These are phyloP conservation scores for Scolopax mira DNA, from an alignment of 2,113 vertebrate species.

Conservation along the genomic window DNA sequence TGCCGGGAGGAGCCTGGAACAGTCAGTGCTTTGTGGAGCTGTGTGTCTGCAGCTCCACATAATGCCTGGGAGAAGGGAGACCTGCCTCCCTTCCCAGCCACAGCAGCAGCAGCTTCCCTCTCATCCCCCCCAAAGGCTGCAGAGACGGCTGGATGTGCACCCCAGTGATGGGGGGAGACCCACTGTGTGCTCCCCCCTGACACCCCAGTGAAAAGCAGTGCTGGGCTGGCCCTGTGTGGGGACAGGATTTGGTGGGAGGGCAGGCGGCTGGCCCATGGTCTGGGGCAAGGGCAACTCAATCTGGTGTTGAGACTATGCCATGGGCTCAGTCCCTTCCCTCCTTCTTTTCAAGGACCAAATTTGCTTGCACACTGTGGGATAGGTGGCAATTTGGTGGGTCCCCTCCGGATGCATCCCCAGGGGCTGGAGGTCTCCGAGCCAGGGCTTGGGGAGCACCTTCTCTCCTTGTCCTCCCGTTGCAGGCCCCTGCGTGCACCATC, in stretches of 20 bases:
- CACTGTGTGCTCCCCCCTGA: background rate
- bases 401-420: background rate
- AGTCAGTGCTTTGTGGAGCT: background rate
- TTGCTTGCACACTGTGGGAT: background rate
- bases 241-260: background rate
- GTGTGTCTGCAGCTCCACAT: background rate
- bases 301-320: background rate
- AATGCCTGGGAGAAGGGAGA: background rate
- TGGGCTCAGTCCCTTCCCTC: background rate
- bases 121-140: background rate
- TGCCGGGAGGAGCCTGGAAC: background rate
- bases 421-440: background rate
- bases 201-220: accelerated
- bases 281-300: background rate
- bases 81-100: background rate
- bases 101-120: background rate
- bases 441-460: background rate
- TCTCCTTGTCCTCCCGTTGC: background rate
- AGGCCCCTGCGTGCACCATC: background rate
- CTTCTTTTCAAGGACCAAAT: background rate
- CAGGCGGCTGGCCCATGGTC: background rate
- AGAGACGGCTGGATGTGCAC: background rate
- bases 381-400: background rate
- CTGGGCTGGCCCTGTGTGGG: background rate
- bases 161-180: accelerated